These are phyloP conservation scores for Phymorhynchus buccinoides DNA, from an alignment of 1,140 invertebrate species.

Conservation along the genomic window DNA sequence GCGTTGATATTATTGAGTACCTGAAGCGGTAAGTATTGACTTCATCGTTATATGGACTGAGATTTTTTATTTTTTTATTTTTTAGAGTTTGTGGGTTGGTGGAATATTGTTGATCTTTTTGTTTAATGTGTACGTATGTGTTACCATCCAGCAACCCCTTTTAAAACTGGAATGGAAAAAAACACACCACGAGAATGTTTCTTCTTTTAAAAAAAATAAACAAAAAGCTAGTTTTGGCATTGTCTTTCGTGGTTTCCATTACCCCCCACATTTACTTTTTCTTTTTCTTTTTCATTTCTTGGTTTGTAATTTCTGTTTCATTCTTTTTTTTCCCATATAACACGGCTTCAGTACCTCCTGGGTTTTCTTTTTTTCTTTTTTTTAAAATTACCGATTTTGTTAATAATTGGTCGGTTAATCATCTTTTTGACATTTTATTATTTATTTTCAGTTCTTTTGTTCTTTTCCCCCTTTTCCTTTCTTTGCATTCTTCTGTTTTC, in stretches of 20 bases:
- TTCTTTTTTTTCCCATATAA: constrained; percentile 24
- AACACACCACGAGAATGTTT: too few species aligned
- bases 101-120: too few species aligned
- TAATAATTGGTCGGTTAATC: neutral
- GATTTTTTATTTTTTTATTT: neutral
- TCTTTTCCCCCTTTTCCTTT: neutral
- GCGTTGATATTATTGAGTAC: neutral
- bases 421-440: neutral
- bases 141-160: too few species aligned
- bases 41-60: neutral
- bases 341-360: too few species aligned
- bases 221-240: too few species aligned
- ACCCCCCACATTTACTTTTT: neutral
- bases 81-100: too few species aligned
- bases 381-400: constrained; percentile 10
- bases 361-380: constrained; percentile 1
- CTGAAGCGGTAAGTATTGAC: neutral
- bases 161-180: too few species aligned
- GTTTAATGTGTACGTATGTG: too few species aligned
- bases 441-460: neutral
- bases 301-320: neutral
- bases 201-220: too few species aligned
- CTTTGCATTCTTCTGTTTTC: neutral
- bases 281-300: neutral
- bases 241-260: too few species aligned